Conservation (phyloP, 30 jellyfish, hydroid and myxozoan species). For the Cassiopea andromeda region DNA sequence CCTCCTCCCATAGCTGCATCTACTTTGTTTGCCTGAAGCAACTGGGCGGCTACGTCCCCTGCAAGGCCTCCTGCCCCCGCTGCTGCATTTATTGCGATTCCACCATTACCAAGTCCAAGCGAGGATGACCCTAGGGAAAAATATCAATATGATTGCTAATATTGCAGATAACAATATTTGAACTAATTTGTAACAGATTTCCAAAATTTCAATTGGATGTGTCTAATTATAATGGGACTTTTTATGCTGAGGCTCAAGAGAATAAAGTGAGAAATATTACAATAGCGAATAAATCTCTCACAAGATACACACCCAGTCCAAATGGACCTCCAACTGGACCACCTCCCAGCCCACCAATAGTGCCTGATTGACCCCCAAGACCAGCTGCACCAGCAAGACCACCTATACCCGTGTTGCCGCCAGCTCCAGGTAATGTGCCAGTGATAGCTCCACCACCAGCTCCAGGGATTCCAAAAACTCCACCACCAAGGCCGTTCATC, state of each 20-base stretch:
- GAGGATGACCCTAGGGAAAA: constrained; percentile 81
- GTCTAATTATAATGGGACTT: too few relatives aligned
- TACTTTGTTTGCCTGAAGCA: constrained; percentile 70
- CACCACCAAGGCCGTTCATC: constrained; percentile 94
- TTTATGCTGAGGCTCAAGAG: too few relatives aligned
- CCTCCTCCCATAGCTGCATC: constrained; percentile 79
- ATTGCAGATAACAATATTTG: too few relatives aligned
- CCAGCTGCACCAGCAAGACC: constrained; percentile 95
- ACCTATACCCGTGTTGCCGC: constrained; percentile 88
- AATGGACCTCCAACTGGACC: constrained; percentile 75
- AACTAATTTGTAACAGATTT: too few relatives aligned
- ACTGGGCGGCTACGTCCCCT: constrained; percentile 61
- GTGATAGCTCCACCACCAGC: constrained; percentile 97
- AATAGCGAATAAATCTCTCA: background rate
- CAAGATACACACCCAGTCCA: constrained; percentile 77
- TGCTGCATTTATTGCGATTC: constrained; percentile 79
- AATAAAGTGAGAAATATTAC: too few relatives aligned
- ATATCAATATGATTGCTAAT: too few relatives aligned
- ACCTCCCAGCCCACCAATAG: constrained; percentile 84
- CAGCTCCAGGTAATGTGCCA: constrained; percentile 90
- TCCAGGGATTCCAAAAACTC: constrained; percentile 87
- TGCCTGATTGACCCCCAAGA: constrained; percentile 92
- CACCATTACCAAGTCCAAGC: constrained; percentile 88
- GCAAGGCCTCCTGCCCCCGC: constrained; percentile 92
- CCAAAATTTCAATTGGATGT: too few relatives aligned